Evolutionary conservation across 2,113 vertebrate species (phyloP).

Genomic region (Diglossa brunneiventris): DNA sequence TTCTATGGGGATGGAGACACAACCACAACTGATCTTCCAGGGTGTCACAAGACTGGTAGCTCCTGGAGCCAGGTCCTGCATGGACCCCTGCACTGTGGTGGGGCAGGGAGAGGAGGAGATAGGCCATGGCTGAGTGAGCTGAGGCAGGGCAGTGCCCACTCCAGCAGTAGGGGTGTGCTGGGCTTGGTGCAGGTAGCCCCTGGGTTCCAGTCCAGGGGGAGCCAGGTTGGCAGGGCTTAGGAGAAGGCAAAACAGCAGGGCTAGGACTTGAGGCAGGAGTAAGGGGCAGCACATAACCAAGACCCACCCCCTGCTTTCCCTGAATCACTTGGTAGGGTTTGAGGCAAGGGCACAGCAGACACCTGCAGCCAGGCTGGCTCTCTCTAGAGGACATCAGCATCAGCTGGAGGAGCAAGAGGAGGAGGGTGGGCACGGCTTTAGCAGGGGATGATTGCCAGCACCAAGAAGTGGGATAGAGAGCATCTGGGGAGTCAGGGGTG

Average conservation of each 20-base stretch:
- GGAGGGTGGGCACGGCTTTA: not conserved
- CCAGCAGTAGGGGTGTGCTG: not conserved
- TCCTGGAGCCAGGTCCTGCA: not conserved
- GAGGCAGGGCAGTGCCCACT: not conserved
- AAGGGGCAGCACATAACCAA: too few relatives aligned
- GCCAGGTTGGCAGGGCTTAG: rapidly evolving
- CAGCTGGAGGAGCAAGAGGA: not conserved
- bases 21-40: not conserved
- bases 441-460: not conserved
- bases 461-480: not conserved
- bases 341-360: not conserved
- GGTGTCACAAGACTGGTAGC: not conserved
- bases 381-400: not conserved
- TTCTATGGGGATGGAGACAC: not conserved
- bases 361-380: not conserved
- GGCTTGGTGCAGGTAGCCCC: not conserved
- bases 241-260: not conserved
- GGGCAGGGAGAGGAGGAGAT: not conserved
- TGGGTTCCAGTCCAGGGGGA: rapidly evolving
- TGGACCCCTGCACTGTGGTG: not conserved
- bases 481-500: not conserved
- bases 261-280: not conserved
- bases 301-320: not conserved
- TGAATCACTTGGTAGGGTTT: not conserved
- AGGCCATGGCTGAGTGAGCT: not conserved